These are phyloP conservation scores for Andrena flavipes DNA, from an alignment of 2,888 invertebrate genomes.

Conservation along the genomic window DNA sequence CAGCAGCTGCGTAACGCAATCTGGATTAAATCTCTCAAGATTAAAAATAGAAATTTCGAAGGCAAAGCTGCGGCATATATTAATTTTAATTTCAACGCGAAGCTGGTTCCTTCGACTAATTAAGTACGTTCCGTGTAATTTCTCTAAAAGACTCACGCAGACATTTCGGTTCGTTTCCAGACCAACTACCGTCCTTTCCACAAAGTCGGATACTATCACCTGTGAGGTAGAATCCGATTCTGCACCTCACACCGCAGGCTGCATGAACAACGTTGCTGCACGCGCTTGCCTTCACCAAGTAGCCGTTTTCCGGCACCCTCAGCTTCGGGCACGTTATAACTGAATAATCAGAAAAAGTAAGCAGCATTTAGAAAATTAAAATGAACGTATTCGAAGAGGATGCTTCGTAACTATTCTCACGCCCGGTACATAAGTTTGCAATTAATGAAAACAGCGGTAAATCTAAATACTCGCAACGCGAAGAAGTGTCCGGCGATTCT, in stretches of 20 bases:
- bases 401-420: background rate
- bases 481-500: background rate
- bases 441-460: background rate
- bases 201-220: constrained; percentile 88
- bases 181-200: constrained; percentile 88
- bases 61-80: background rate
- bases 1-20: background rate
- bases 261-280: constrained; percentile 89
- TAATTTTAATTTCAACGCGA: no score
- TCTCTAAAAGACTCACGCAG: constrained; percentile 86
- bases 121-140: background rate
- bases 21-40: background rate
- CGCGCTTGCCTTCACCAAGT: constrained; percentile 87
- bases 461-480: background rate
- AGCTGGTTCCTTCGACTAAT: background rate
- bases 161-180: constrained; percentile 88
- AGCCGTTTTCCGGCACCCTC: constrained; percentile 88
- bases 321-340: constrained; percentile 88
- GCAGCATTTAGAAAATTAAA: background rate
- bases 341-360: constrained; percentile 64
- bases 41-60: background rate
- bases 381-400: background rate
- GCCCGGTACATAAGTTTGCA: background rate
- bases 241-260: constrained; percentile 90
- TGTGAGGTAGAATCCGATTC: constrained; percentile 87